A percentile compares a stretch with the other conserved stretches of the same genome.
These are phyloP conservation scores for Polypedilum pembai DNA, from an alignment of 1,140 invertebrate species.

Conservation along the genomic window DNA sequence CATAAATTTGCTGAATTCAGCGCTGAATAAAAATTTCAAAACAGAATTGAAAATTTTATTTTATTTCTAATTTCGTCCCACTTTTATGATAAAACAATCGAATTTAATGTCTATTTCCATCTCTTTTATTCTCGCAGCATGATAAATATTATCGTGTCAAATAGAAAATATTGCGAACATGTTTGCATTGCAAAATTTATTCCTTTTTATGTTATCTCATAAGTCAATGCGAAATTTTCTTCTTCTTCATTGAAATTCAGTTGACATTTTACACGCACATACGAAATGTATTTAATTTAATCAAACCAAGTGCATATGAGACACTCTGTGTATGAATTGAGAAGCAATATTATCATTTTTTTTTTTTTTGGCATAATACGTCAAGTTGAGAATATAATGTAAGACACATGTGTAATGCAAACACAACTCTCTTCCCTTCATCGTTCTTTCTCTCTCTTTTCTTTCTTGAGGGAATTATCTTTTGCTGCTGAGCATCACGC, in stretches of 20 bases:
- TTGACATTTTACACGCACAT: conserved; percentile 17
- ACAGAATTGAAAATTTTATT: too few species aligned
- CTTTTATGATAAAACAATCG: too few species aligned
- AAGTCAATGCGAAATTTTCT: neutral
- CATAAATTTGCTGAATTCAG: too few species aligned
- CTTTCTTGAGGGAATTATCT: neutral
- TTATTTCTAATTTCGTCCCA: too few species aligned
- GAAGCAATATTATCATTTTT: neutral
- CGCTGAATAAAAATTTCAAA: too few species aligned
- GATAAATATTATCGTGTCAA: neutral
- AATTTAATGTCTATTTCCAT: too few species aligned
- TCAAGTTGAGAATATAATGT: neutral
- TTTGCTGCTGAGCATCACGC: neutral
- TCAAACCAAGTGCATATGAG: conserved; percentile 10
- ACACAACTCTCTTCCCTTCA: neutral
- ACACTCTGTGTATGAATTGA: neutral
- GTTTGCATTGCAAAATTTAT: conserved; percentile 7
- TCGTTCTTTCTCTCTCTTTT: neutral
- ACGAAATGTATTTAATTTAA: conserved; percentile 8
- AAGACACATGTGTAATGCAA: neutral
- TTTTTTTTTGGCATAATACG: neutral
- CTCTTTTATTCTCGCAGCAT: too few species aligned
- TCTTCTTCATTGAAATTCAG: neutral
- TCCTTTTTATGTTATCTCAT: conserved; percentile 18
- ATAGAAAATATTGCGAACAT: conserved; percentile 8